Conservation (phyloP, 1,140 invertebrate species). For the Drosophila carrolli region DNA sequence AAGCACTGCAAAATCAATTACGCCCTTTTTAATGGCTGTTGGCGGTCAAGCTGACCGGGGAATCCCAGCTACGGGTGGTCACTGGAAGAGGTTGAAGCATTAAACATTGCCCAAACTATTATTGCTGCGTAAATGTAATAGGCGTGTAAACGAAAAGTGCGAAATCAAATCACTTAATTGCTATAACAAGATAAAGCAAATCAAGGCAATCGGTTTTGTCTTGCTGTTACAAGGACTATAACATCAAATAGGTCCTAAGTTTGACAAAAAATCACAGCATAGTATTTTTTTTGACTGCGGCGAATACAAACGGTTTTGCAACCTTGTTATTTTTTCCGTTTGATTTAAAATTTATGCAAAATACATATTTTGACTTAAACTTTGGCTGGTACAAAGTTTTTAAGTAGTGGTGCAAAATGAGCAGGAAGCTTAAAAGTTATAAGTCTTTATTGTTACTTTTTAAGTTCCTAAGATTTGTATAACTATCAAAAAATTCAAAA, state of each 20-base stretch:
- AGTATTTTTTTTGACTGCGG: too few species aligned
- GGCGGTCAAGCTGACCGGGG: constrained; percentile 39
- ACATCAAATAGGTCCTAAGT: too few species aligned
- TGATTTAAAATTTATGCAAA: background rate
- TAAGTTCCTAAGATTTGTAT: too few species aligned
- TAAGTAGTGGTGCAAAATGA: too few species aligned
- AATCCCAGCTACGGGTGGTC: background rate
- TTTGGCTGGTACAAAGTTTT: too few species aligned
- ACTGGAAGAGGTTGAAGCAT: background rate
- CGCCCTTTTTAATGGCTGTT: constrained; percentile 55
- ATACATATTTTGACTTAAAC: background rate
- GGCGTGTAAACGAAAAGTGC: constrained; percentile 23
- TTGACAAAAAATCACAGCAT: too few species aligned
- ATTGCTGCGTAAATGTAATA: constrained; percentile 33
- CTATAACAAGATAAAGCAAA: constrained; percentile 2
- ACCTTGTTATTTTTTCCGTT: too few species aligned
- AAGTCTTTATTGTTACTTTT: too few species aligned
- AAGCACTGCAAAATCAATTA: constrained; percentile 70
- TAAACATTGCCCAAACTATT: constrained; percentile 6
- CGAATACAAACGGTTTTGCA: too few species aligned
- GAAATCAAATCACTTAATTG: constrained; percentile 27
- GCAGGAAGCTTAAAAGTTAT: too few species aligned
- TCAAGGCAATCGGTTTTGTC: background rate
- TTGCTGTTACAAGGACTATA: too few species aligned
- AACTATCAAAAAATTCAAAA: too few species aligned